Conservation (phyloP, 2,113 vertebrate species). For the Mustelus asterias region DNA sequence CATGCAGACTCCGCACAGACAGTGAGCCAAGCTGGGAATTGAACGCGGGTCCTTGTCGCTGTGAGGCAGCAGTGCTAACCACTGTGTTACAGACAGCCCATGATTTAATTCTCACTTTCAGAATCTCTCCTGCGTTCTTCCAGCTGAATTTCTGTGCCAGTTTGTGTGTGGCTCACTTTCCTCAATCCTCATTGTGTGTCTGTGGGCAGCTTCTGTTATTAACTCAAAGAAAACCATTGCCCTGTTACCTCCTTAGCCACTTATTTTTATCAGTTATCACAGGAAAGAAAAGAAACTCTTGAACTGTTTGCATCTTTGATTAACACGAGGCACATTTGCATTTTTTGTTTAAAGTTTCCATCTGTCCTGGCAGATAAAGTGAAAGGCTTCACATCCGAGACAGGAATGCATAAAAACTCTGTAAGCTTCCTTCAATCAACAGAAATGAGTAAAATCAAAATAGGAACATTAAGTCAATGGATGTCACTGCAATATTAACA, state of each 20-base stretch:
- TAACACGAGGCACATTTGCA: conserved; percentile 7
- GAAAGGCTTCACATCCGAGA: not conserved
- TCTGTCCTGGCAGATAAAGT: conserved; percentile 12
- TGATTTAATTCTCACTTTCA: not conserved
- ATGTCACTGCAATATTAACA: not conserved
- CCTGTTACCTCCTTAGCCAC: not conserved
- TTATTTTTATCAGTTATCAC: conserved; percentile 35
- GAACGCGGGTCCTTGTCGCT: too few species aligned
- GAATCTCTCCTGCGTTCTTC: not conserved
- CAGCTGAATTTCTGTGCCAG: too few species aligned
- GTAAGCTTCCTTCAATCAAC: not conserved
- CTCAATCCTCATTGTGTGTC: not conserved
- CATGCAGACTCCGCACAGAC: too few species aligned
- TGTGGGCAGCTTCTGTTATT: not conserved
- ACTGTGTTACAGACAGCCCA: too few species aligned
- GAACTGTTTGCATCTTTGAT: conserved; percentile 18
- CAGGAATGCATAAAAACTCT: not conserved
- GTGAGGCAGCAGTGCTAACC: too few species aligned
- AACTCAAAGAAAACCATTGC: not conserved
- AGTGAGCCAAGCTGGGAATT: too few species aligned
- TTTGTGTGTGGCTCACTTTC: not conserved
- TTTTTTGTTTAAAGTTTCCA: conserved; percentile 31
- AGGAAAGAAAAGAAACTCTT: conserved; percentile 22
- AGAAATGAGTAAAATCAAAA: not conserved
- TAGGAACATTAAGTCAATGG: not conserved